Evolutionary conservation across 2,888 invertebrate genomes (phyloP).

Genomic region (Listrodromus nycthemerus): DNA sequence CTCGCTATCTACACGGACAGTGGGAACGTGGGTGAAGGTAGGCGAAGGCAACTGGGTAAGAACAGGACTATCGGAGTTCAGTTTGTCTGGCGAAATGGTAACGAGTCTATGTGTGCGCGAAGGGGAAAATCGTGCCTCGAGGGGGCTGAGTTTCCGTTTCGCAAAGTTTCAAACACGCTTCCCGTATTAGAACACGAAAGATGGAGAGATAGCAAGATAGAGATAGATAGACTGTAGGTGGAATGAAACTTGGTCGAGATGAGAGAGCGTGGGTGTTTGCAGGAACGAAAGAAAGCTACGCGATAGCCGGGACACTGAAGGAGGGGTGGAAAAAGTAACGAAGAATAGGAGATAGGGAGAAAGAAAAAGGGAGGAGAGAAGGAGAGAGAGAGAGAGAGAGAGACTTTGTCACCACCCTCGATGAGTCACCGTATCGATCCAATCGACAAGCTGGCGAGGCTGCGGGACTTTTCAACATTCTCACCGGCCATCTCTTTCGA

Average conservation of each 20-base stretch:
- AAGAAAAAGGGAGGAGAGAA: constrained; percentile 66
- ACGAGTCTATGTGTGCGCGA: constrained; percentile 26
- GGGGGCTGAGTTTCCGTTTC: constrained; percentile 69
- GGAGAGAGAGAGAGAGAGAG: constrained; percentile 69
- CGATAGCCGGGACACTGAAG: constrained; percentile 57
- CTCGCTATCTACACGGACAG: constrained; percentile 10
- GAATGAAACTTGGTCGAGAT: constrained; percentile 11
- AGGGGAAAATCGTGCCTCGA: constrained; percentile 61
- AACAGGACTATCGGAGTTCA: constrained; percentile 49
- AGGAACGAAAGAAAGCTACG: constrained; percentile 61
- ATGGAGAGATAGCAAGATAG: constrained; percentile 57
- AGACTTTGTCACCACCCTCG: constrained; percentile 79
- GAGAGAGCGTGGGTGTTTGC: constrained; percentile 57
- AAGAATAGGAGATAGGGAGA: constrained; percentile 66
- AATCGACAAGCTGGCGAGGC: constrained; percentile 68
- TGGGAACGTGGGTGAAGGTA: constrained; percentile 23
- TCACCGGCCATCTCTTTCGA: constrained; percentile 34
- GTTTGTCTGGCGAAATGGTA: constrained; percentile 61
- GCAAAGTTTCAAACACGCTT: constrained; percentile 80
- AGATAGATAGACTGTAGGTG: constrained; percentile 37
- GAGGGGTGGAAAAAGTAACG: constrained; percentile 14
- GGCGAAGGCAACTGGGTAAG: constrained; percentile 44
- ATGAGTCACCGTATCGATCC: constrained; percentile 83
- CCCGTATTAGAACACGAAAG: constrained; percentile 74
- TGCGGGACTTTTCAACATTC: constrained; percentile 66